A percentile compares a stretch with the other conserved stretches of the same genome.
Conservation (phyloP, 2,888 invertebrate genomes). For the Meta bourneti region DNA sequence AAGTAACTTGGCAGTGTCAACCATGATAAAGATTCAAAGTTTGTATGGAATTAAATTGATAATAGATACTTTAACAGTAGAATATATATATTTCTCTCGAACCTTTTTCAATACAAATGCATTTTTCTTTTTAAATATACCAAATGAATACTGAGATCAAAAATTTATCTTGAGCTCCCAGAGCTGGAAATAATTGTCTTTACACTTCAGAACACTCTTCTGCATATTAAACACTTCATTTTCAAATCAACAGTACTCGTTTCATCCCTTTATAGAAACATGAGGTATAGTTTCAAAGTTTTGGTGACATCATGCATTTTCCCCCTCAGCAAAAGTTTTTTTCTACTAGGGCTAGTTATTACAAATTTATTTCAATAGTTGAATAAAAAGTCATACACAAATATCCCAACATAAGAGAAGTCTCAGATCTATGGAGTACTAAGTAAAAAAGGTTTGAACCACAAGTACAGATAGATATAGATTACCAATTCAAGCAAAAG, state of each 20-base stretch:
- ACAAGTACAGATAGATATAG: slow-evolving; percentile 24
- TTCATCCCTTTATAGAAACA: background rate
- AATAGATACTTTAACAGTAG: no score
- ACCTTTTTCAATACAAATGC: no score
- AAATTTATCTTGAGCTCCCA: background rate
- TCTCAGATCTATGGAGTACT: slow-evolving; percentile 8
- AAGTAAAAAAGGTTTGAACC: slow-evolving; percentile 5
- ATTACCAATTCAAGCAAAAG: slow-evolving; percentile 32
- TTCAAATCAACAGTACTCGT: background rate
- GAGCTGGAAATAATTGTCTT: background rate
- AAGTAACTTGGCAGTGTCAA: no score
- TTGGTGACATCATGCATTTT: background rate
- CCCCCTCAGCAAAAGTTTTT: background rate
- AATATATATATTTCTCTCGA: no score
- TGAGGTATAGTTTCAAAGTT: background rate
- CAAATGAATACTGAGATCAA: no score
- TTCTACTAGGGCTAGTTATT: background rate
- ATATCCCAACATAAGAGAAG: slow-evolving; percentile 3
- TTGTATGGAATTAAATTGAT: no score
- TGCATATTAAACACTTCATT: background rate
- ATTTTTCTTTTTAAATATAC: no score
- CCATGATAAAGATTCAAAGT: no score
- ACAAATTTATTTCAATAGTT: background rate
- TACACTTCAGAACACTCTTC: background rate
- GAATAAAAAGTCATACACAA: background rate